Evolutionary conservation across 2,797 vertebrate genomes (phyloP).

Genomic region (Fundulus diaphanus): DNA sequence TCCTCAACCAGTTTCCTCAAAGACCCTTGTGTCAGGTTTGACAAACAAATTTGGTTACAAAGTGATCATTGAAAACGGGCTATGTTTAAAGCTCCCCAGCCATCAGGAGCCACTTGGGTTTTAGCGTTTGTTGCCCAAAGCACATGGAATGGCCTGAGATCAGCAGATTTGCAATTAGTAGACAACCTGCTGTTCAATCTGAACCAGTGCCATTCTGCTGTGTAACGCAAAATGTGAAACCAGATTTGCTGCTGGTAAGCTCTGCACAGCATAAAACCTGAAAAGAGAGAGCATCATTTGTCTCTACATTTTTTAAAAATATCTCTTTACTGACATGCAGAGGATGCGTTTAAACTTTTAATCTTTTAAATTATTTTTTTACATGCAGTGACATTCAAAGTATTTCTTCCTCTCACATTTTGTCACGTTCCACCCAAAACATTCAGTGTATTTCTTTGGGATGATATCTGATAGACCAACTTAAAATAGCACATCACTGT

Average conservation of each 20-base stretch:
- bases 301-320: conserved; percentile 1
- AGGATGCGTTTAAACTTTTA: background rate
- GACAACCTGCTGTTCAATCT: background rate
- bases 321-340: background rate
- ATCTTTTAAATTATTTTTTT: background rate
- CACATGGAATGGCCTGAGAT: background rate
- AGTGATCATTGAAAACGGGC: background rate
- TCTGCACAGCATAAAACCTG: conserved; percentile 1
- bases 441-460: background rate
- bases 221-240: background rate
- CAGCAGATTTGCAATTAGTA: background rate
- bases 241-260: conserved; percentile 3
- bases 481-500: background rate
- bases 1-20: background rate
- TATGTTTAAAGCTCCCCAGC: background rate
- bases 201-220: background rate
- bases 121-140: background rate
- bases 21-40: background rate
- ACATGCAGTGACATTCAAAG: background rate
- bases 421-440: background rate
- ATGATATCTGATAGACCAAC: background rate
- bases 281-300: background rate
- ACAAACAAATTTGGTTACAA: background rate
- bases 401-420: background rate
- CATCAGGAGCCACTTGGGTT: background rate